Evolutionary conservation across 2,797 vertebrate genomes (phyloP).

Genomic region (Gallinago solitaria): DNA sequence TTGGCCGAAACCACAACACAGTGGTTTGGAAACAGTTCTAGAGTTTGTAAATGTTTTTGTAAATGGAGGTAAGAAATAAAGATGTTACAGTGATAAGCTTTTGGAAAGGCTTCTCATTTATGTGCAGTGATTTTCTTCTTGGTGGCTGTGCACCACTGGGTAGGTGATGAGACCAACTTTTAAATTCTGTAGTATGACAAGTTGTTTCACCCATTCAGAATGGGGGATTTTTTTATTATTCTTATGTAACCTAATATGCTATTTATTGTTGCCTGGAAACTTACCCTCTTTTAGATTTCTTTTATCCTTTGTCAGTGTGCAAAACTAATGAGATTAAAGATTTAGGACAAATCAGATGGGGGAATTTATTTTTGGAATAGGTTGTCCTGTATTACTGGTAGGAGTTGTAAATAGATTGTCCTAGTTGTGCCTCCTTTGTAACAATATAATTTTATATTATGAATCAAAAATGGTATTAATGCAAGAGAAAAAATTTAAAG

Average conservation of each 20-base stretch:
- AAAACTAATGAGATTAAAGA: conserved; percentile 60
- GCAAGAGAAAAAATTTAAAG: not conserved
- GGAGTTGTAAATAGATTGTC: conserved; percentile 19
- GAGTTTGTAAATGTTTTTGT: not conserved
- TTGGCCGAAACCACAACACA: no score
- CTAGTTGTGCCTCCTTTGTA: conserved; percentile 1
- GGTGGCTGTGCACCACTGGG: not conserved
- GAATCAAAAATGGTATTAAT: not conserved
- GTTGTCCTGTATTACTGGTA: not conserved
- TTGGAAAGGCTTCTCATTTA: not conserved
- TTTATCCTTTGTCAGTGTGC: conserved; percentile 11
- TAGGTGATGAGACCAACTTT: not conserved
- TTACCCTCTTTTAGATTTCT: not conserved
- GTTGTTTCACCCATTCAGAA: not conserved
- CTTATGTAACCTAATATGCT: not conserved
- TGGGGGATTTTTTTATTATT: not conserved
- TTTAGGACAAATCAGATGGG: conserved; percentile 44
- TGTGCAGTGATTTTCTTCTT: not conserved
- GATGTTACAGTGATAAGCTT: not conserved
- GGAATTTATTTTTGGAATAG: conserved; percentile 46
- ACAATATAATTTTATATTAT: not conserved
- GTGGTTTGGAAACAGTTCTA: not conserved
- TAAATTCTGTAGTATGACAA: not conserved
- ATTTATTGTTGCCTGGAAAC: not conserved
- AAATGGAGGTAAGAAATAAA: not conserved